Evolutionary conservation across 1,140 invertebrate species (phyloP), one percentile per base, ranked within the genome.

Genomic region (Agrilus planipennis): DNA sequence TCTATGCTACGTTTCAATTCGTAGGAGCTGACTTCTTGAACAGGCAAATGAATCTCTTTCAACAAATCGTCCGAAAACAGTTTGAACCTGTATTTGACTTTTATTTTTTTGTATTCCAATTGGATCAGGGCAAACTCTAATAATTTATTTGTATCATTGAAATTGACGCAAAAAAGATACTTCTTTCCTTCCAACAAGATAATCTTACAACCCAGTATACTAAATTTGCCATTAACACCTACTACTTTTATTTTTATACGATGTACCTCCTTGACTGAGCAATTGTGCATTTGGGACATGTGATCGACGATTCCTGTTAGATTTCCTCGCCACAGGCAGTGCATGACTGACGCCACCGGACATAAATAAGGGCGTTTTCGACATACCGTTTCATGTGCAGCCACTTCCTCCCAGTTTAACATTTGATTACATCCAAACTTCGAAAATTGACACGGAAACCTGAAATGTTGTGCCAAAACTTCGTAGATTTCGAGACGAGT

Each of bases 1-100:
- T 34, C 11, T 11, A 20, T 34, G n/a, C 32, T 17, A 34, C 16
- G 16, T 34, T 17, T 18, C 32, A 34, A 15, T 34, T 15, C n/a
- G 19, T 15, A 3, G 32, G 23, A 12, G 32, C 20, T 17, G 16
- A 11, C 16, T n/a, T 34, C 15, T 4, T 20, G 19, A 9, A 4
- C 3, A n/a, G 19, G 3, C 4, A 20, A n/a, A 15, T 18, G n/a
- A n/a, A n/a, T n/a, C n/a, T n/a, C n/a, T n/a, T n/a, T n/a, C n/a
- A n/a, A n/a, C n/a, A n/a, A n/a, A n/a, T n/a, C n/a, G n/a, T n/a
- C n/a, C n/a, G n/a, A n/a, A n/a, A n/a, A n/a, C n/a, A n/a, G n/a
- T n/a, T n/a, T n/a, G n/a, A n/a, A n/a, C n/a, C n/a, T n/a, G n/a
- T n/a, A n/a, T n/a, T n/a, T n/a, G n/a, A n/a, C n/a, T n/a, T n/a